Evolutionary conservation across 2,888 invertebrate species (phyloP), one percentile per base, ranked within the genome.

Genomic region (Drosophila pullipes): DNA sequence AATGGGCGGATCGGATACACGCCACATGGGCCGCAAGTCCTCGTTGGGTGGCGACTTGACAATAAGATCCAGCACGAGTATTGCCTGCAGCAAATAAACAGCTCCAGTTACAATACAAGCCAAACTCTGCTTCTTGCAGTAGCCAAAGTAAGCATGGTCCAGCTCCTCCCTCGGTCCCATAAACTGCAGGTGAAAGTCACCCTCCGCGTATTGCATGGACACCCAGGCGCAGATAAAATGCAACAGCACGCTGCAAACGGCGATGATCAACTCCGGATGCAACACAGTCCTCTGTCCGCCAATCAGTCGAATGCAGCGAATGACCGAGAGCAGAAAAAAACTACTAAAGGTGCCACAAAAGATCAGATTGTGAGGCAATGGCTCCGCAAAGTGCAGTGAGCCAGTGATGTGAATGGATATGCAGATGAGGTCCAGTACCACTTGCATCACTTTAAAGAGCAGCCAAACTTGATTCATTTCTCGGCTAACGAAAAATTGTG

Each of bases 381-480:
- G 86, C 57, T 91, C 85, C 10, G 39, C 37, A 0, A 49, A n/a
- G 18, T 74, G 3, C 2, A 83, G 7, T 25, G 86, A 74, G 18
- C 85, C 91, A 6, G 25, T 2, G 4, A 83, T 58, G 68, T 91
- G 90, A 10, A 79, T 63, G 7, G 16, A 16, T 22, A 82, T 49
- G 52, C 83, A 86, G 6, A 30, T 3, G 0, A 58, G 7, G 9
- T 74, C 80, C 11, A 69, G 7, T 0, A 81, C 0, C n/a, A 81
- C 7, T 54, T 80, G 67, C 18, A 82, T 16, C 0, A 71, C 0
- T 53, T 81, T 83, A 13, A 81, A 82, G 11, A 81, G 60, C 13
- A 90, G 67, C 82, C 78, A 88, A 44, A 91, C 83, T 47, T 91
- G 83, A 67, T 85, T 82, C 90, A 91, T 91, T 62, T 69, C 62